Conservation (phyloP, 1,140 invertebrate genomes). For the Bombus cullumanus region DNA sequence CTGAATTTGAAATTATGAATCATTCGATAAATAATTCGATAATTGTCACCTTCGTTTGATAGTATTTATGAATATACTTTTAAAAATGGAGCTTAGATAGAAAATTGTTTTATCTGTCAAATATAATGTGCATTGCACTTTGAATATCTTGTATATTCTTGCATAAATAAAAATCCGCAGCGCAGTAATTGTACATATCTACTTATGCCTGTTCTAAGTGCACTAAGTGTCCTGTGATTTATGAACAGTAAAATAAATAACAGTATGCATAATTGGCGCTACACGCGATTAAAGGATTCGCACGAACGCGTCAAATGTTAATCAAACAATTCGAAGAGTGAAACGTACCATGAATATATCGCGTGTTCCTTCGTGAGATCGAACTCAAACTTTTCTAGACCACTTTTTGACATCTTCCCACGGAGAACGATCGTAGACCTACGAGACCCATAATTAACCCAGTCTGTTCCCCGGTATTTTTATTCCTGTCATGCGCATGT, state of each 20-base stretch:
- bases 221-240: background rate
- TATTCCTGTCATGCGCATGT: no score
- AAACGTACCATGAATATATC: background rate
- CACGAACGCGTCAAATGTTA: background rate
- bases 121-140: no score
- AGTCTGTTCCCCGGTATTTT: background rate
- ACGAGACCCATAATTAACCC: background rate
- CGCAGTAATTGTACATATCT: no score
- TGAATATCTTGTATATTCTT: no score
- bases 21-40: no score
- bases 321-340: background rate
- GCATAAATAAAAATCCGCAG: no score
- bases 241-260: background rate
- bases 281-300: background rate
- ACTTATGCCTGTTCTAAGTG: background rate
- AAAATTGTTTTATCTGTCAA: no score
- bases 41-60: no score
- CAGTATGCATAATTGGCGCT: background rate
- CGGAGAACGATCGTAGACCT: background rate
- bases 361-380: background rate
- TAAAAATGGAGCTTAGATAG: no score
- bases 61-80: no score
- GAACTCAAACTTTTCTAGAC: background rate
- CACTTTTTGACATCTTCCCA: slow-evolving; percentile 18
- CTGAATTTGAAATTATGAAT: background rate